Conservation (phyloP, 2,888 invertebrate species). For the Itoplectis maculator region DNA sequence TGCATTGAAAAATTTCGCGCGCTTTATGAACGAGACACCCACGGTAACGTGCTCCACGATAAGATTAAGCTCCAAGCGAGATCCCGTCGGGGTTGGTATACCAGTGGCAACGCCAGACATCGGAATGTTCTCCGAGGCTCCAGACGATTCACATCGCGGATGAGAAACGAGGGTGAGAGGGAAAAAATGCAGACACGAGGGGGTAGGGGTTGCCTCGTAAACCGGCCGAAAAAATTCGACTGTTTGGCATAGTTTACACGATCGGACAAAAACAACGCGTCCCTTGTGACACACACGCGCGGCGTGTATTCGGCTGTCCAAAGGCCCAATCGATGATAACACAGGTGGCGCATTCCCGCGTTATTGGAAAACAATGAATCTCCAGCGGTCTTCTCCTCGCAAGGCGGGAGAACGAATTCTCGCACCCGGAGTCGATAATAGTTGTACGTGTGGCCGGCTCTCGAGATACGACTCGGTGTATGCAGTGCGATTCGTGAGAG, state of each 20-base stretch:
- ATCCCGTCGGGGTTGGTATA: not conserved
- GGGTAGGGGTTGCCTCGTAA: not conserved
- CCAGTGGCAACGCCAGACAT: not conserved
- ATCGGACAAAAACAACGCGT: conserved; percentile 14
- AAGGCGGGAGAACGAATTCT: conserved; percentile 20
- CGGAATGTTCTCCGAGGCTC: not conserved
- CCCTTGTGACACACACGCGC: not conserved
- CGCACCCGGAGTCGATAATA: conserved; percentile 33
- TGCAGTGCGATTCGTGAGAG: not conserved
- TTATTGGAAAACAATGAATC: conserved; percentile 77
- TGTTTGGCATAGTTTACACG: conserved; percentile 6
- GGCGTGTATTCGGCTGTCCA: conserved; percentile 31
- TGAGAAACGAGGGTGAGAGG: not conserved
- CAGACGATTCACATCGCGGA: not conserved
- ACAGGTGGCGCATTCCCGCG: conserved; percentile 72
- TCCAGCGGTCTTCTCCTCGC: conserved; percentile 50
- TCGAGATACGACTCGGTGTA: conserved; percentile 41
- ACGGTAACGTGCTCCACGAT: too few relatives aligned
- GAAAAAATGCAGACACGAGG: not conserved
- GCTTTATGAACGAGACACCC: too few relatives aligned
- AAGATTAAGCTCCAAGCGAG: too few relatives aligned
- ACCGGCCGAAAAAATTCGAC: conserved; percentile 6
- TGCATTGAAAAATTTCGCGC: too few relatives aligned
- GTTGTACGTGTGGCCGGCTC: conserved; percentile 28
- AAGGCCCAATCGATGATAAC: conserved; percentile 71